A percentile compares a stretch with the other conserved stretches of the same genome.
These are phyloP conservation scores for Cataglyphis rosenhaueri DNA, from an alignment of 2,888 invertebrate species.

Conservation along the genomic window DNA sequence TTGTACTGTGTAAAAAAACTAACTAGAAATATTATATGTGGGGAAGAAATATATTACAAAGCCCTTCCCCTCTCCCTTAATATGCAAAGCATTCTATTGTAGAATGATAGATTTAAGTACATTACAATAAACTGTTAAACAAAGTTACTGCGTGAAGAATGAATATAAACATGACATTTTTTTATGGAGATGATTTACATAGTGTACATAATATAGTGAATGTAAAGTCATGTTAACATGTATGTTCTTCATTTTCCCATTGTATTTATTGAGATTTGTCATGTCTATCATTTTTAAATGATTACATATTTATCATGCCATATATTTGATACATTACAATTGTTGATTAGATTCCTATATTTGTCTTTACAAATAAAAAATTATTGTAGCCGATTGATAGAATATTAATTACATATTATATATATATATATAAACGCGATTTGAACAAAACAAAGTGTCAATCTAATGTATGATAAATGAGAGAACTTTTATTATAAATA, in stretches of 20 bases:
- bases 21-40: slow-evolving; percentile 20
- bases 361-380: slow-evolving; percentile 5
- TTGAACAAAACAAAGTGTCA: slow-evolving; percentile 32
- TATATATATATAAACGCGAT: slow-evolving; percentile 22
- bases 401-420: slow-evolving; percentile 5
- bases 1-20: slow-evolving; percentile 36
- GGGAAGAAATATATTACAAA: slow-evolving; percentile 24
- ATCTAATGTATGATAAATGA: slow-evolving; percentile 26
- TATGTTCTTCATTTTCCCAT: slow-evolving; percentile 44
- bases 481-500: slow-evolving; percentile 15
- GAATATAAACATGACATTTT: slow-evolving; percentile 54
- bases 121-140: slow-evolving; percentile 61
- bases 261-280: slow-evolving; percentile 50
- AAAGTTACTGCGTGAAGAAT: slow-evolving; percentile 46
- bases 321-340: slow-evolving; percentile 67
- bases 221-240: slow-evolving; percentile 44
- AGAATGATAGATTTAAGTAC: slow-evolving; percentile 25
- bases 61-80: neutral
- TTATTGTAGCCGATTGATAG: neutral
- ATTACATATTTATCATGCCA: slow-evolving; percentile 72
- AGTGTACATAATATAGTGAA: slow-evolving; percentile 54
- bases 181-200: slow-evolving; percentile 58
- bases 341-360: slow-evolving; percentile 14
- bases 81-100: slow-evolving; percentile 31
- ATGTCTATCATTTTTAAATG: slow-evolving; percentile 34